Base-by-base conservation (phyloP, 2,888 invertebrate genomes). In the Oscheius onirici region DNA sequence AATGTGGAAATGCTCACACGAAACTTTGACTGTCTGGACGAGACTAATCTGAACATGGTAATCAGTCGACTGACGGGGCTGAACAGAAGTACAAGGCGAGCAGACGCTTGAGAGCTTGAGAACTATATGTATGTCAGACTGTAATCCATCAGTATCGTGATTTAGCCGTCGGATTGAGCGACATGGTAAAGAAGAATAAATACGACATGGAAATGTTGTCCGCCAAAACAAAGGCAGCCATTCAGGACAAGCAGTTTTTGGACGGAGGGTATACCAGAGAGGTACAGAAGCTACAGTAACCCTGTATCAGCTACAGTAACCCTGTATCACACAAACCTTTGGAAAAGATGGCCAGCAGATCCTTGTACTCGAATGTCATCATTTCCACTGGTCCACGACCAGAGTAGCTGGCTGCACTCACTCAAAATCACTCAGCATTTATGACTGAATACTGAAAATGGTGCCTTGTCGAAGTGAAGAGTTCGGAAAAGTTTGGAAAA, bases 191-290 rank as follows among this genome's bases (percentile, higher is more conserved):
- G 41, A 58, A 43, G 22, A 20, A 22, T 20, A 58, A 58, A 20
- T 58, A 22, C 17, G 58, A 43, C 3, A 58, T 58, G 17, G 40
- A 40, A 40, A 41, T 41, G 8, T 17, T 58, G 10, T 1, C 15
- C 1, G 13, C 41, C 11, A 17, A 41, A 24, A 58, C 41, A 8
- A 41, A 58, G 17, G 58, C 58, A 13, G 58, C 58, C 17, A n/a
- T 58, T 41, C 58, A 58, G 58, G 58, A 58, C 41, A 58, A 58
- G 41, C 40, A 58, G 1, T 58, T 58, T 41, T 41, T 58, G 20
- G 58, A 58, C 1, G 58, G 58, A 5, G 58, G 58, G 2, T 41
- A 40, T 41, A 15, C 58, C 8, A 13, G 43, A 58, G 58, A 43
- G 43, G 58, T 43, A 13, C n/a, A n/a, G n/a, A n/a, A n/a, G n/a